Percentiles rank a stretch among this genome's conserved stretches.
Evolutionary conservation across 2,113 vertebrate species (phyloP).

Genomic region (Tachuris rubrigastra): DNA sequence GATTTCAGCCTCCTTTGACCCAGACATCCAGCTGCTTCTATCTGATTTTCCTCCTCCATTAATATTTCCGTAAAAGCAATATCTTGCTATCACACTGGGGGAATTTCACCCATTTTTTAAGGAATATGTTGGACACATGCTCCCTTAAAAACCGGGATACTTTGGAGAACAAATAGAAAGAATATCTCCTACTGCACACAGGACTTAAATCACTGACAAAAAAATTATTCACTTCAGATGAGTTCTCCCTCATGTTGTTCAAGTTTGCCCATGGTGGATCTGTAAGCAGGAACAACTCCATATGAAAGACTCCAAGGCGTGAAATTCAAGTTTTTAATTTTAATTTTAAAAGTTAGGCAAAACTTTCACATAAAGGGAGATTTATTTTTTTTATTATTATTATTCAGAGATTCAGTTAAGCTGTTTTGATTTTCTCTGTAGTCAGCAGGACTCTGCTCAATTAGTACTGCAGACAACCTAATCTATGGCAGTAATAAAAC

Average conservation of each 20-base stretch:
- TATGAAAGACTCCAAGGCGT: background rate
- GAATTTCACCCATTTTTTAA: background rate
- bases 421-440: background rate
- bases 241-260: background rate
- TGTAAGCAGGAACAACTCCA: background rate
- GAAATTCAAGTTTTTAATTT: background rate
- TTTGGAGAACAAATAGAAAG: background rate
- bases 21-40: background rate
- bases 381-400: background rate
- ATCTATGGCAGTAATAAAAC: background rate
- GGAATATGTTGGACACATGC: background rate
- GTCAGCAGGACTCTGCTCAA: constrained; percentile 23
- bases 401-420: background rate
- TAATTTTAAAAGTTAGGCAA: background rate
- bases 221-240: background rate
- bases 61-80: background rate
- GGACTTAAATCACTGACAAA: background rate
- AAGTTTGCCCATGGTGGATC: background rate
- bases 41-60: background rate
- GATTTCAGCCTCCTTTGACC: background rate
- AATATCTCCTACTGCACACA: background rate
- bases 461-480: background rate
- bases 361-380: background rate
- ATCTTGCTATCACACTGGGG: background rate
- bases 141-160: background rate